Evolutionary conservation across 1,140 invertebrate species (phyloP).

Genomic region (Leptinotarsa lineolata): DNA sequence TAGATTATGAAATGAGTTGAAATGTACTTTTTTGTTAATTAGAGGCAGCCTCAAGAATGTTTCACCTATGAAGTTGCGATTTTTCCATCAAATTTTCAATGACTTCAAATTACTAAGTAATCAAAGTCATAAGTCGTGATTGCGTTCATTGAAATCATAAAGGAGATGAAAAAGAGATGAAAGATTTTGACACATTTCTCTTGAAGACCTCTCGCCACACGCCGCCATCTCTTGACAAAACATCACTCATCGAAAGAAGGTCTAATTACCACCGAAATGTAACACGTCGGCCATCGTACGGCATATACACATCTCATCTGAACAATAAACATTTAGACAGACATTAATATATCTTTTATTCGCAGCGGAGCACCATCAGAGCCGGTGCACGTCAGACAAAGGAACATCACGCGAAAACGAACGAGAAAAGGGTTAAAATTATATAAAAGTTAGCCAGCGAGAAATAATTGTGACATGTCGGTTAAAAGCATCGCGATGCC

Average conservation of each 20-base stretch:
- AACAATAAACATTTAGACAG: constrained; percentile 35
- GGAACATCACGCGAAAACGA: constrained; percentile 28
- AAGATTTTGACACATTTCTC: too few relatives aligned
- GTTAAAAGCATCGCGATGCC: constrained; percentile 29
- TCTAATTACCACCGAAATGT: not conserved
- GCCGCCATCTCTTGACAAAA: not conserved
- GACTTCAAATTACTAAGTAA: too few relatives aligned
- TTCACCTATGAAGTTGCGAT: too few relatives aligned
- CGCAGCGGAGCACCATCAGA: constrained; percentile 21
- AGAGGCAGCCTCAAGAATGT: too few relatives aligned
- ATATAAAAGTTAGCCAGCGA: constrained; percentile 40
- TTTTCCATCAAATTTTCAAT: too few relatives aligned
- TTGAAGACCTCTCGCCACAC: too few relatives aligned
- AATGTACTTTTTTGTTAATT: too few relatives aligned
- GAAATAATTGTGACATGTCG: constrained; percentile 40
- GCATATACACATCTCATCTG: not conserved
- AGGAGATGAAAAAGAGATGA: too few relatives aligned
- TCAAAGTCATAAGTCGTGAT: too few relatives aligned
- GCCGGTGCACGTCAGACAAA: constrained; percentile 26
- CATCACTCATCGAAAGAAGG: not conserved
- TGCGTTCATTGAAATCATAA: too few relatives aligned
- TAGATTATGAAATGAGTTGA: too few relatives aligned
- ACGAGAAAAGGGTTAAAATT: constrained; percentile 41
- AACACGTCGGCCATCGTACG: not conserved
- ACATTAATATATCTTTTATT: constrained; percentile 40